These are phyloP conservation scores for Drosophila infuscata DNA, from an alignment of 2,888 invertebrate genomes.

Conservation along the genomic window DNA sequence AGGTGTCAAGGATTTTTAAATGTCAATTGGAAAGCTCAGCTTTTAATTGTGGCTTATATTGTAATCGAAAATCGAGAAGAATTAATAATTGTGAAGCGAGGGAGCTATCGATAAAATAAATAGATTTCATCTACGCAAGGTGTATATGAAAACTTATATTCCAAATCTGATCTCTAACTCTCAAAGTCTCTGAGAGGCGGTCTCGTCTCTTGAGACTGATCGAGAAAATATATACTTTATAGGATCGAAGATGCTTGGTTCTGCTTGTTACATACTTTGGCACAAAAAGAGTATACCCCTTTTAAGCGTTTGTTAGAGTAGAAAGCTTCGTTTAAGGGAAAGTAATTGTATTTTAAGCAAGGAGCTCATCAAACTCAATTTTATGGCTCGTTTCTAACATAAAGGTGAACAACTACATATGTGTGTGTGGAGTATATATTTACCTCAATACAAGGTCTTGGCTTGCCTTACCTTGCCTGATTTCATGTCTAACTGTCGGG, in stretches of 20 bases:
- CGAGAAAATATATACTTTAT: not conserved
- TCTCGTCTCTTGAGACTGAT: not conserved
- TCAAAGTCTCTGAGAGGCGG: not conserved
- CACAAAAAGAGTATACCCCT: not conserved
- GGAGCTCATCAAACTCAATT: not conserved
- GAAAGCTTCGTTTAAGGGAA: not conserved
- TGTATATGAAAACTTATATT: no score
- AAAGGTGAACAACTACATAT: slow-evolving; percentile 1
- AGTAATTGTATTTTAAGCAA: slow-evolving; percentile 1
- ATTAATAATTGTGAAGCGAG: not conserved
- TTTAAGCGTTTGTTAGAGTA: not conserved
- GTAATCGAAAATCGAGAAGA: not conserved
- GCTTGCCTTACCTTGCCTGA: slow-evolving; percentile 36
- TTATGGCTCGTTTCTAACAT: not conserved
- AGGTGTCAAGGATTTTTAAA: no score
- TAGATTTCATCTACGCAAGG: not conserved
- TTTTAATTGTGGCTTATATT: not conserved
- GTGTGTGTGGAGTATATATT: slow-evolving; percentile 10
- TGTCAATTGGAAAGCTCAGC: not conserved
- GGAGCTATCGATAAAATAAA: not conserved
- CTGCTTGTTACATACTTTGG: not conserved
- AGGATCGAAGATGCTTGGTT: not conserved
- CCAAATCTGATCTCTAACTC: not conserved
- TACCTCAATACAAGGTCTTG: slow-evolving; percentile 16
- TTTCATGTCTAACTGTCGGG: slow-evolving; percentile 36